Percentiles rank a stretch among this genome's conserved stretches.
phyloP scores from a whole-genome alignment of 2,888 invertebrate species.

The Incurvaria masculella region DNA sequence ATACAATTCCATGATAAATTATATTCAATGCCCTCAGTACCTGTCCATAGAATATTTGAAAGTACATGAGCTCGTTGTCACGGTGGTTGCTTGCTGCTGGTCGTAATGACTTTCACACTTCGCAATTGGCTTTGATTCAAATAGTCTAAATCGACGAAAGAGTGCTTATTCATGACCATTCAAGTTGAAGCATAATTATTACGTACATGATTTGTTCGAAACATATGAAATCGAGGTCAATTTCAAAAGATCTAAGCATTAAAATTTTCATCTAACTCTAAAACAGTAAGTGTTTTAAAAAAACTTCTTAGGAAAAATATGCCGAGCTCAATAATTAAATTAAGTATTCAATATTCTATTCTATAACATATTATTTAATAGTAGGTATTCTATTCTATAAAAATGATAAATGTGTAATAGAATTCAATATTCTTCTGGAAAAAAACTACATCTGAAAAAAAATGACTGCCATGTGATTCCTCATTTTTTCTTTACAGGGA shows the following conservation, averaged over 20 bases:
- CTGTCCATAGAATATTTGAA: constrained; percentile 23
- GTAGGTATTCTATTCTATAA: constrained; percentile 5
- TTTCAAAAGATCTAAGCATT: constrained; percentile 7
- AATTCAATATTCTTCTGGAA: neutral
- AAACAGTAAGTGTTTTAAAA: constrained; percentile 6
- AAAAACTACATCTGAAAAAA: neutral
- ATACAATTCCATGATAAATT: constrained; percentile 19
- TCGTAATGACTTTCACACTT: constrained; percentile 54
- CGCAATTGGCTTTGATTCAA: constrained; percentile 19
- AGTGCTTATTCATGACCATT: neutral
- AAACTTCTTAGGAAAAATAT: constrained; percentile 2
- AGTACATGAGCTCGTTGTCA: constrained; percentile 52
- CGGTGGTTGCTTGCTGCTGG: constrained; percentile 23
- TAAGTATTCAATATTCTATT: constrained; percentile 2
- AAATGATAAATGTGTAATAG: neutral
- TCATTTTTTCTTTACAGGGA: constrained; percentile 62
- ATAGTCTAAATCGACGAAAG: neutral
- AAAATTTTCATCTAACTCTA: constrained; percentile 4
- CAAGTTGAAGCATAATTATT: constrained; percentile 9
- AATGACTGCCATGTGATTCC: constrained; percentile 2
- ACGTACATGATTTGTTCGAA: constrained; percentile 4
- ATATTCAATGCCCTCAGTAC: constrained; percentile 5
- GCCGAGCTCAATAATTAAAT: neutral
- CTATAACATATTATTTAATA: constrained; percentile 6
- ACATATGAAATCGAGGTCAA: constrained; percentile 8